Percentiles rank a stretch among this genome's conserved stretches.
phyloP scores from a whole-genome alignment of 2,888 invertebrate species.

The Acleris holmiana region DNA sequence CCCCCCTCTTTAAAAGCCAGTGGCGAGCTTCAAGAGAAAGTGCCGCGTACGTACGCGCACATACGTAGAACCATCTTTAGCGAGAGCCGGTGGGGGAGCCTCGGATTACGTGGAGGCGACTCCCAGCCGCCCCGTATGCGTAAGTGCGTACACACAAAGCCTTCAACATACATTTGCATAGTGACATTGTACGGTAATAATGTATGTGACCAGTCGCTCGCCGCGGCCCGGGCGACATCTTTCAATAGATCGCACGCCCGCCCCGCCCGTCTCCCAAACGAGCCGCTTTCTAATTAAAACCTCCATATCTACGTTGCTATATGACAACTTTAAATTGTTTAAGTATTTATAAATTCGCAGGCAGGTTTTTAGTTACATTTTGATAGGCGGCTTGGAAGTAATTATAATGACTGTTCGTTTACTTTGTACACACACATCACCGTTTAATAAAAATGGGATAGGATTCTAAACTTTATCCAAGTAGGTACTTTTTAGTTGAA shows the following conservation, averaged over 20 bases:
- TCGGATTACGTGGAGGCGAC: slow-evolving; percentile 78
- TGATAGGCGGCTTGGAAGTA: too few relatives aligned
- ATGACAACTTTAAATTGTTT: slow-evolving; percentile 47
- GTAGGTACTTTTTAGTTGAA: too few relatives aligned
- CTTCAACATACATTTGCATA: slow-evolving; percentile 84
- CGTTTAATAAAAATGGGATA: too few relatives aligned
- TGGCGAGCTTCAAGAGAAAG: slow-evolving; percentile 86
- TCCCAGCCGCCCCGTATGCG: slow-evolving; percentile 75
- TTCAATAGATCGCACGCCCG: slow-evolving; percentile 70
- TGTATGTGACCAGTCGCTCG: slow-evolving; percentile 81
- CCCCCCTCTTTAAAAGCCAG: slow-evolving; percentile 85
- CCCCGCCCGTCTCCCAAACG: slow-evolving; percentile 39
- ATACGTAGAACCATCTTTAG: slow-evolving; percentile 81
- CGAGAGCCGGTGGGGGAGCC: slow-evolving; percentile 67
- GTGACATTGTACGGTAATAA: slow-evolving; percentile 83
- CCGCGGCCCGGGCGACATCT: slow-evolving; percentile 69
- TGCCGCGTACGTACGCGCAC: slow-evolving; percentile 83
- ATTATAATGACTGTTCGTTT: too few relatives aligned
- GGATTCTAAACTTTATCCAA: too few relatives aligned
- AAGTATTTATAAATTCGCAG: slow-evolving; percentile 27
- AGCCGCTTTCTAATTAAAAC: slow-evolving; percentile 63
- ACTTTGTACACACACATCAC: too few relatives aligned
- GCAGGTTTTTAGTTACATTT: slow-evolving; percentile 5
- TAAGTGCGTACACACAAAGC: slow-evolving; percentile 83
- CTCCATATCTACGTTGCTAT: slow-evolving; percentile 42